Conservation (phyloP, 2,888 invertebrate species). For the Crioceris asparagi region DNA sequence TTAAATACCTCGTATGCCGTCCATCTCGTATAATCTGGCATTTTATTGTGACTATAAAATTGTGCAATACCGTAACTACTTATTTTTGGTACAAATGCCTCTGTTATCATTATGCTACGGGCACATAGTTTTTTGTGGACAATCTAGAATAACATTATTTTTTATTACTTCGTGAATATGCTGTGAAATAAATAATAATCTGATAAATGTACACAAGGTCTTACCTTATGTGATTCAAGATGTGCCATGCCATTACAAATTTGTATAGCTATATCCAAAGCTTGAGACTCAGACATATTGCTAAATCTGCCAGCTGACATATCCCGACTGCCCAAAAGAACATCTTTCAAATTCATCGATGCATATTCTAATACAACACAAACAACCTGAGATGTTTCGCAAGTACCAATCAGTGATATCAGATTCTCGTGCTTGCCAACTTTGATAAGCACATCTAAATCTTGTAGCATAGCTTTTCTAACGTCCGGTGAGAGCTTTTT, state of each 20-base stretch:
- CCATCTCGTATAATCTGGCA: constrained; percentile 69
- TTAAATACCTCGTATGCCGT: constrained; percentile 67
- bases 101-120: constrained; percentile 57
- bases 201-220: background rate
- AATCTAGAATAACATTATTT: constrained; percentile 38
- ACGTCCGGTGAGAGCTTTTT: constrained; percentile 37
- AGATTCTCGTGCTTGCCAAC: constrained; percentile 61
- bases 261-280: constrained; percentile 54
- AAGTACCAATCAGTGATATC: constrained; percentile 64
- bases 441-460: constrained; percentile 60
- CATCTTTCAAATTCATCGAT: constrained; percentile 56
- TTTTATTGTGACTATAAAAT: constrained; percentile 50
- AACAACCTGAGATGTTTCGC: constrained; percentile 64
- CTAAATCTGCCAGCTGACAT: constrained; percentile 40
- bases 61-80: constrained; percentile 66
- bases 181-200: too few relatives aligned
- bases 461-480: constrained; percentile 46
- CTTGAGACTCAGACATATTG: constrained; percentile 49
- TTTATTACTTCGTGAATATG: background rate
- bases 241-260: constrained; percentile 64
- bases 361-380: constrained; percentile 64
- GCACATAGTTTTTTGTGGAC: constrained; percentile 65
- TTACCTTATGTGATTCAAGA: constrained; percentile 49
- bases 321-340: constrained; percentile 52
- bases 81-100: constrained; percentile 58